Evolutionary conservation across 2,888 invertebrate genomes (phyloP), one percentile per base, ranked within the genome.

Genomic region (Erynnis tages): DNA sequence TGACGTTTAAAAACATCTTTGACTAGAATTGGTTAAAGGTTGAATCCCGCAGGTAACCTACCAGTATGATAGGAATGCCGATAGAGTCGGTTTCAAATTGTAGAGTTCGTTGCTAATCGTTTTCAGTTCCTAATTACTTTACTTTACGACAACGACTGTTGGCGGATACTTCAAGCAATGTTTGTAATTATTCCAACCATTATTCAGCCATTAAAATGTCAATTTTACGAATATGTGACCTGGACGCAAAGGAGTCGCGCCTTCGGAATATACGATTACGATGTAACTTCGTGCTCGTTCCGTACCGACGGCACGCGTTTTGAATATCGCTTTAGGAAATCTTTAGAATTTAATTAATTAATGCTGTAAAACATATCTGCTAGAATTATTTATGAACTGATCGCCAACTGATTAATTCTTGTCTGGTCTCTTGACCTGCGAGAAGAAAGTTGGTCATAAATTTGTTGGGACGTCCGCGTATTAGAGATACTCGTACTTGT

Each of bases 221-320:
- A 65, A 56, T 55, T 63, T 75, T 71, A 71, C 61, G 59, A 67
- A 71, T 72, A 66, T 65, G 61, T 59, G 62, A 62, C 57, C 53
- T 52, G 55, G 52, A 57, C 43, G 45, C 64, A 67, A 66, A 67
- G 60, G 55, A 35, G 19, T 17, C 34, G 23, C 27, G 60, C 62
- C 47, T 44, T 11, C 58, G 62, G 73, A 73, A 74, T 78, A 55
- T 54, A 58, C 57, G 72, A 19, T 2, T 11, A 7, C 27, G 16
- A 45, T 45, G 23, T 34, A 14, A 43, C n/a, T 17, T 34, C 13
- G 27, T 35, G 41, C 34, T 43, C 27, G 17, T 25, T 43, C 34
- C 34, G 35, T 30, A 27, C 27, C 34, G 4, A 6, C 29, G 29
- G 19, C 35, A 50, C 41, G 27, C 43, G 27, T 19, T 50, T 43